A percentile compares a stretch with the other conserved stretches of the same genome.
Evolutionary conservation across 1,140 invertebrate species (phyloP).

Genomic region (Ceratina australensis): DNA sequence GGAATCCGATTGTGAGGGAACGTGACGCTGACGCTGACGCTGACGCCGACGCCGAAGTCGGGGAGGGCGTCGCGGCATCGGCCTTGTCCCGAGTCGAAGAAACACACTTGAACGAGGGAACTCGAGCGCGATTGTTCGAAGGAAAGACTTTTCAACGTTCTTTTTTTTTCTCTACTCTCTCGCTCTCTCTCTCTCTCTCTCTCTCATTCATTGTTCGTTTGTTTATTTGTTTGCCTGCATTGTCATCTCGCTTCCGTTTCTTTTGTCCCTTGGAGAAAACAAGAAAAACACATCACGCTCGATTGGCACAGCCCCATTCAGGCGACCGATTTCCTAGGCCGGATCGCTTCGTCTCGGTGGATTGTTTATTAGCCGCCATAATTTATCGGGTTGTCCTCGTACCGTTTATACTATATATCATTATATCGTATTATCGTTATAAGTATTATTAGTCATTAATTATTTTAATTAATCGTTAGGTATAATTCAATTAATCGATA

Average conservation of each 20-base stretch:
- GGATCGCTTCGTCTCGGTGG: conserved; percentile 75
- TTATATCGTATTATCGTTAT: conserved; percentile 68
- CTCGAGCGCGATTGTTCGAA: conserved; percentile 44
- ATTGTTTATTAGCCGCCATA: conserved; percentile 78
- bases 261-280: background rate
- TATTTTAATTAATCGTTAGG: conserved; percentile 71
- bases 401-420: conserved; percentile 71
- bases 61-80: conserved; percentile 52
- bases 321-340: conserved; percentile 63
- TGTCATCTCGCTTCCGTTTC: background rate
- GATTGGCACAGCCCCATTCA: conserved; percentile 49
- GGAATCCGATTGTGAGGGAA: conserved; percentile 41
- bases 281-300: conserved; percentile 50
- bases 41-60: conserved; percentile 31
- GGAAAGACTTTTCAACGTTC: conserved; percentile 42
- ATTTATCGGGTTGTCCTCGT: conserved; percentile 72
- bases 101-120: conserved; percentile 34
- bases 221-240: conserved; percentile 47
- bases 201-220: background rate
- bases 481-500: conserved; percentile 75
- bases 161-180: conserved; percentile 22
- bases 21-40: conserved; percentile 25
- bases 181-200: background rate
- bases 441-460: conserved; percentile 68
- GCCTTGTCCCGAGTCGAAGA: conserved; percentile 45